Evolutionary conservation across 2,888 invertebrate species (phyloP).

Genomic region (Stenurella melanura): DNA sequence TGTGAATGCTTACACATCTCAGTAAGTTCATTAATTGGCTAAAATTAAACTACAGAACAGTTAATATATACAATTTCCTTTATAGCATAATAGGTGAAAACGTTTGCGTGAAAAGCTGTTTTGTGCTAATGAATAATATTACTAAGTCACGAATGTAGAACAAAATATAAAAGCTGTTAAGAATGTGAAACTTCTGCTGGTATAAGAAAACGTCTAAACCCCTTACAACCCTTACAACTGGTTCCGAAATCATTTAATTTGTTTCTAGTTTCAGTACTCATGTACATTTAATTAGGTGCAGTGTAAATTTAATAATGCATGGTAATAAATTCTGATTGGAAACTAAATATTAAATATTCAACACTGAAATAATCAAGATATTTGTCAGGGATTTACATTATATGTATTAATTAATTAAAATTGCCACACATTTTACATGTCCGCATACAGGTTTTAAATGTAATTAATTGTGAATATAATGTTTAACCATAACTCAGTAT

Average conservation of each 20-base stretch:
- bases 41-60: background rate
- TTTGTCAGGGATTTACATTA: background rate
- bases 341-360: background rate
- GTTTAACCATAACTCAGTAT: no score
- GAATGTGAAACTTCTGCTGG: background rate
- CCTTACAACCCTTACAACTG: no score
- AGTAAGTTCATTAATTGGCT: background rate
- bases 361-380: background rate
- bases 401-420: background rate
- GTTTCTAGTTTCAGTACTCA: no score
- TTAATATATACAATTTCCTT: background rate
- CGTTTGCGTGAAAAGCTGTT: background rate
- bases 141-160: background rate
- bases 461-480: no score
- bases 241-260: no score
- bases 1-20: no score
- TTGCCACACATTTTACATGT: background rate
- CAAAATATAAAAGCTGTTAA: background rate
- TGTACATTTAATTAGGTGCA: background rate
- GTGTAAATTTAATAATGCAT: background rate
- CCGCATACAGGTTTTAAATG: background rate
- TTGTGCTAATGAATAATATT: background rate
- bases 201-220: background rate
- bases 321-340: background rate
- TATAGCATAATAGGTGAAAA: background rate